Percentiles rank a stretch among this genome's conserved stretches.
Evolutionary conservation across 2,113 vertebrate species (phyloP).

Genomic region (Sapayoa aenigma): DNA sequence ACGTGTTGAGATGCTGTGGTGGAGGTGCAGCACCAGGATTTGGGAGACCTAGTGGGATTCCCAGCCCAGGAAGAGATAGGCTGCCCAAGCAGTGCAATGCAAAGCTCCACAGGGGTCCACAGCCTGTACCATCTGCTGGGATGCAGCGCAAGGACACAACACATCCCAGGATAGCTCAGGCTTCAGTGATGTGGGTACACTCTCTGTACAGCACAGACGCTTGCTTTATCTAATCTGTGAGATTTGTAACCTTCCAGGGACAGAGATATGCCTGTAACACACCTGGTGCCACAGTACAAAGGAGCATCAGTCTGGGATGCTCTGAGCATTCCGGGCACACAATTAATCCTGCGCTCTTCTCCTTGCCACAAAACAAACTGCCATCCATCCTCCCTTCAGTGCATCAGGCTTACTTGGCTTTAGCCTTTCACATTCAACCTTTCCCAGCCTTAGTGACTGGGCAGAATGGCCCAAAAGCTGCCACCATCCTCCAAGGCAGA

Average conservation of each 20-base stretch:
- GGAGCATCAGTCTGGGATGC: background rate
- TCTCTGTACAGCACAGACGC: background rate
- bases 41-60: background rate
- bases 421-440: background rate
- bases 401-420: background rate
- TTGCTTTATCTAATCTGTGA: background rate
- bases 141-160: background rate
- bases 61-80: background rate
- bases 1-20: fast-evolving
- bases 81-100: background rate
- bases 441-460: background rate
- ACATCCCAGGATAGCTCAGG: background rate
- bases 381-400: background rate
- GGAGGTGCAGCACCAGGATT: fast-evolving
- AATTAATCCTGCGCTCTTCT: background rate
- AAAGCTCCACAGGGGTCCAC: background rate
- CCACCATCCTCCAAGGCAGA: background rate
- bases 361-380: background rate
- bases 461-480: background rate
- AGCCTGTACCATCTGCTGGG: background rate
- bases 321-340: background rate
- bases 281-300: background rate
- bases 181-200: fast-evolving
- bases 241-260: background rate
- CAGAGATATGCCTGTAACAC: background rate